Evolutionary conservation across 2,113 vertebrate genomes (phyloP).

Genomic region (Lynx canadensis): DNA sequence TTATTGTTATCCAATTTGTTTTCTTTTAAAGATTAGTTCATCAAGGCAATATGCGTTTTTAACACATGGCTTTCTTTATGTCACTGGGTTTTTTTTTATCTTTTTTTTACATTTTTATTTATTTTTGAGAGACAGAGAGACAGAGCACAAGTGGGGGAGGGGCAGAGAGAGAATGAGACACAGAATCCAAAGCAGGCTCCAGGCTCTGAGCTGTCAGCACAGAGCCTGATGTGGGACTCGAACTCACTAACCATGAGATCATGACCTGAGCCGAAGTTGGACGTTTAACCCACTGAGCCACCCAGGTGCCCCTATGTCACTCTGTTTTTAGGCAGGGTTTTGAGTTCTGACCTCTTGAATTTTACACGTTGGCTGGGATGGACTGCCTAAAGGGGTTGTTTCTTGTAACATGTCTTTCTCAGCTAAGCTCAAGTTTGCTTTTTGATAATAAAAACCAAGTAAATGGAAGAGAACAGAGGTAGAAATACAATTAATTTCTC

Average conservation of each 20-base stretch:
- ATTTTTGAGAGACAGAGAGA: too few relatives aligned
- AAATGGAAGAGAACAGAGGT: conserved; percentile 40
- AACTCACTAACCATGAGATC: too few relatives aligned
- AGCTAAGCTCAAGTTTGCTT: conserved; percentile 3
- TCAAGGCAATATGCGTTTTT: neutral
- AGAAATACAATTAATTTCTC: conserved; percentile 57
- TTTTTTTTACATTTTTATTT: too few relatives aligned
- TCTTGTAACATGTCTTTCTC: neutral
- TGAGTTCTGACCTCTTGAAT: neutral
- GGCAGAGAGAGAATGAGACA: too few relatives aligned
- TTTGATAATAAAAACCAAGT: conserved; percentile 53
- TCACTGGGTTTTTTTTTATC: neutral
- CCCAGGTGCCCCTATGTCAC: neutral
- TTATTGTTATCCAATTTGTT: neutral
- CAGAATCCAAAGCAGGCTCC: too few relatives aligned
- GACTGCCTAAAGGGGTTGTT: neutral
- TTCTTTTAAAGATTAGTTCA: neutral
- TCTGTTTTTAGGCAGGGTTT: neutral
- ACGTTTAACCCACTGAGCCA: too few relatives aligned
- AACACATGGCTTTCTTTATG: neutral
- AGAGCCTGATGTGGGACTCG: too few relatives aligned
- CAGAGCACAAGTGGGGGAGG: too few relatives aligned
- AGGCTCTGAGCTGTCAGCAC: too few relatives aligned
- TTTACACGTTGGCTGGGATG: neutral
- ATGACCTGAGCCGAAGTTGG: too few relatives aligned